Evolutionary conservation across 1,140 invertebrate genomes (phyloP).

Genomic region (Diabrotica undecimpunctata): DNA sequence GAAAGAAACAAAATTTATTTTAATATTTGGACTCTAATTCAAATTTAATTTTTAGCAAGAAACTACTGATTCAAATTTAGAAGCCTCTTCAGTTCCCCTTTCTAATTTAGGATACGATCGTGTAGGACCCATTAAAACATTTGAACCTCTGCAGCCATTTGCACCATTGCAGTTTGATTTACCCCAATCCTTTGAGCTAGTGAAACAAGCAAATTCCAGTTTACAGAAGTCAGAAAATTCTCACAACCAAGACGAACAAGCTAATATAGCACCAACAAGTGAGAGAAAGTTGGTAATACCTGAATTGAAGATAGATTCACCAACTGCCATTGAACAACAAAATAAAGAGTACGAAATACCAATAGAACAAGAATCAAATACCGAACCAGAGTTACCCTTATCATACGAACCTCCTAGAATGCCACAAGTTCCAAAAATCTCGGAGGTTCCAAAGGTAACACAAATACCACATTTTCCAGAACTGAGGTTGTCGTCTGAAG

Average conservation of each 20-base stretch:
- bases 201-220: constrained; percentile 31
- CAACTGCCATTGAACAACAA: neutral
- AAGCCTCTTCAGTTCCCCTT: constrained; percentile 1
- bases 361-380: neutral
- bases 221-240: neutral
- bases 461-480: neutral
- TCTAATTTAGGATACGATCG: constrained; percentile 17
- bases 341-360: neutral
- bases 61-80: neutral
- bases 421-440: neutral
- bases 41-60: too few species aligned
- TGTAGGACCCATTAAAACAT: constrained; percentile 27
- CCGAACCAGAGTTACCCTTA: neutral
- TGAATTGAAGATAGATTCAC: neutral
- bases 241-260: neutral
- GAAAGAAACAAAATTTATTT: too few species aligned
- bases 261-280: neutral
- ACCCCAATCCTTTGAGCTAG: constrained; percentile 37
- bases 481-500: neutral
- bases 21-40: too few species aligned
- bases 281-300: neutral
- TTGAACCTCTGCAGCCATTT: constrained; percentile 36
- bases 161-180: constrained; percentile 37
- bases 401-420: neutral
- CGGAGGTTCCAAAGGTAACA: neutral